Base-by-base conservation (phyloP, 2,888 invertebrate genomes). In the Perizoma affinitatum region DNA sequence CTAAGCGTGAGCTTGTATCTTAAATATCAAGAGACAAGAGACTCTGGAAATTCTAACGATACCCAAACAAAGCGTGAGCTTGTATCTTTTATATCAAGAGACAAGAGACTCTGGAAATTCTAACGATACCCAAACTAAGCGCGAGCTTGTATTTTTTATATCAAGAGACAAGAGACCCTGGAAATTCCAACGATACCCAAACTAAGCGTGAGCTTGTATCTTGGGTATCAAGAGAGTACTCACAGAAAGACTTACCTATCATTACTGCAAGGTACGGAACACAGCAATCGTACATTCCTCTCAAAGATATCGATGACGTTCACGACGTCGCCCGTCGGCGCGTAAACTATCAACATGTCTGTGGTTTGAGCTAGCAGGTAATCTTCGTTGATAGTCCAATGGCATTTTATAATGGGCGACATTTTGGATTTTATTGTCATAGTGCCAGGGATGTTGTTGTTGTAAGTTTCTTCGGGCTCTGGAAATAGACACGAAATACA, bases 401-500 rank as follows among this genome's bases (percentile, higher is more conserved):
- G 77, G 56, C 90, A 91, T 75, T 84, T 84, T 6, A 88, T 65
- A 59, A 86, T 84, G 0, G 82, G 79, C 0, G 87, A 87, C 4
- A 80, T 62, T 60, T 80, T 83, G 0, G 86, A 83, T 6, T 61
- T 70, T 59, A 91, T 87, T 0, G 78, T 83, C 22, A 82, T 76
- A 33, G 82, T 81, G 63, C 77, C 79, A 0, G 82, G 78, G 59
- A 82, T 81, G 54, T 83, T 84, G 67, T 84, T 86, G 70, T 84
- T 86, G 69, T 79, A 83, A 0, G 72, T 52, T 58, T 91, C 90
- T 72, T 90, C 90, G 22, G 82, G 68, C 72, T 90, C 91, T 90
- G 76, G 36, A 73, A 75, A 35, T 52, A 52, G 22, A 3, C 22
- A 22, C 22, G 22, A 22, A 22, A 22, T 22, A 22, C 22, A 22